Conservation (phyloP, 2,113 vertebrate species). For the Shinisaurus crocodilurus region DNA sequence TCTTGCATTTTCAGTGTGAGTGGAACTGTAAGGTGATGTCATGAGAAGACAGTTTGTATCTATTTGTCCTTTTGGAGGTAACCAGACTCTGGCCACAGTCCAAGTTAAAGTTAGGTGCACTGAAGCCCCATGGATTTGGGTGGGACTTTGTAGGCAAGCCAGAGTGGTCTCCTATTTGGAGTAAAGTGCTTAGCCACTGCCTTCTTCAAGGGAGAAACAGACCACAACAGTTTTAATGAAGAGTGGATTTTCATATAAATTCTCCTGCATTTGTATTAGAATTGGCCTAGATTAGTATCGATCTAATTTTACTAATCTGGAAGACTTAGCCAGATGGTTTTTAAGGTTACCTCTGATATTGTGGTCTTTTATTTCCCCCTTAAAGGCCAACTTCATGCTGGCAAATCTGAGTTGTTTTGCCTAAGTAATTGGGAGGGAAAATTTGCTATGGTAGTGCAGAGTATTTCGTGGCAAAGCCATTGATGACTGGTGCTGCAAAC, state of each 20-base stretch:
- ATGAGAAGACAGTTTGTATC: not conserved
- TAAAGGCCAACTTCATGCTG: not conserved
- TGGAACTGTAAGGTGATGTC: not conserved
- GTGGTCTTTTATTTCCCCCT: not conserved
- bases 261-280: not conserved
- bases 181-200: not conserved
- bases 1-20: slow-evolving; percentile 12
- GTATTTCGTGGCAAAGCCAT: not conserved
- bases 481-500: not conserved
- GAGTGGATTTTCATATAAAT: not conserved
- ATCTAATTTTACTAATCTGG: not conserved
- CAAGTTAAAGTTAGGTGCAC: not conserved
- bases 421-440: not conserved
- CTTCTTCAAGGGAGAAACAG: not conserved
- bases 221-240: not conserved
- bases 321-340: not conserved
- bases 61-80: not conserved
- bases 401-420: not conserved
- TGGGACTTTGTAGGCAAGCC: not conserved
- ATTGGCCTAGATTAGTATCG: not conserved
- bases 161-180: not conserved
- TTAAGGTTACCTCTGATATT: not conserved
- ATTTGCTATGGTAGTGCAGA: not conserved
- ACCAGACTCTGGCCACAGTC: not conserved
- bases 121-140: not conserved